phyloP scores from a whole-genome alignment of 2,888 invertebrate genomes.

The Plagodis dolabraria region DNA sequence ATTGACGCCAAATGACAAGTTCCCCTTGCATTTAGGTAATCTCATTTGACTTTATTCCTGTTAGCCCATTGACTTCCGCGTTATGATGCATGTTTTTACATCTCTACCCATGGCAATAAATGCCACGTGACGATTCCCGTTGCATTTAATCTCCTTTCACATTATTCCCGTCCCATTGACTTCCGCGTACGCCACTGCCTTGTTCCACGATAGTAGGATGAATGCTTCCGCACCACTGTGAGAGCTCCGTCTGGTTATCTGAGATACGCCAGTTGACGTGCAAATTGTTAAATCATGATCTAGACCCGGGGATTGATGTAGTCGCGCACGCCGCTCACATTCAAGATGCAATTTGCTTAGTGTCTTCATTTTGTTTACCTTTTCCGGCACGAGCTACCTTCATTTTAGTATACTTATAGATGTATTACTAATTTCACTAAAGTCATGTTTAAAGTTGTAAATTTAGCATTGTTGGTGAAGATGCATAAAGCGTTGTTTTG shows the following conservation, averaged over 20 bases:
- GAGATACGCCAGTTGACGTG: slow-evolving; percentile 29
- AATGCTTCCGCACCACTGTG: slow-evolving; percentile 20
- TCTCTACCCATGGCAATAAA: no score
- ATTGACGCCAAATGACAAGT: no score
- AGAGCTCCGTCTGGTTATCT: slow-evolving; percentile 24
- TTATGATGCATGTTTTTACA: no score
- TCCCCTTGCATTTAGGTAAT: no score
- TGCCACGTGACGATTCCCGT: no score
- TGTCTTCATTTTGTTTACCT: slow-evolving; percentile 12
- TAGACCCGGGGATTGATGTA: slow-evolving; percentile 26
- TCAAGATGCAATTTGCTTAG: slow-evolving; percentile 10
- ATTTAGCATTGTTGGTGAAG: no score
- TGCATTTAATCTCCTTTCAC: background rate
- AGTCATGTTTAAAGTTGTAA: no score
- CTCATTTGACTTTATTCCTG: no score
- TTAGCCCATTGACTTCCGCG: no score
- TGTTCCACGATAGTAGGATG: slow-evolving; percentile 3
- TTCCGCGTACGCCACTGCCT: slow-evolving; percentile 6
- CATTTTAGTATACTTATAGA: no score
- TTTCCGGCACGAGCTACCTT: slow-evolving; percentile 5
- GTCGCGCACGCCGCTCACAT: slow-evolving; percentile 21
- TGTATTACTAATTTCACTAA: no score
- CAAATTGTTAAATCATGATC: slow-evolving; percentile 39
- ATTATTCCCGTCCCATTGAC: slow-evolving; percentile 3
- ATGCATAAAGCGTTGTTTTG: no score